These are phyloP conservation scores for Siniperca obscura DNA, from an alignment of 2,797 vertebrate species.

Conservation along the genomic window DNA sequence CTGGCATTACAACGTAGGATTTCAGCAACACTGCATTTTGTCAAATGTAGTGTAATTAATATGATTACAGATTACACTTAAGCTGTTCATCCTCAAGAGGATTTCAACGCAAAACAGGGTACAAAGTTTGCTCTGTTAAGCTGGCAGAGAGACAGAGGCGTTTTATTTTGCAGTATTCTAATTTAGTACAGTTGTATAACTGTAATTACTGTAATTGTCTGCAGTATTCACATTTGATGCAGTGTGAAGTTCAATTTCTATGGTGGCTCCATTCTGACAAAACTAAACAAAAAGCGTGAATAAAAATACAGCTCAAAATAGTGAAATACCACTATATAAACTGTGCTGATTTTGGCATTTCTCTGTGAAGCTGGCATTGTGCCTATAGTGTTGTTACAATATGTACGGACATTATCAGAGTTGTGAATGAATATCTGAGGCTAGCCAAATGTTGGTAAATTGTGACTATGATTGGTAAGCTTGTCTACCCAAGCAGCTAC, in stretches of 20 bases:
- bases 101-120: slow-evolving; percentile 23
- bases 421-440: slow-evolving; percentile 4
- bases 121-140: not conserved
- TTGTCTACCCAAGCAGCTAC: not conserved
- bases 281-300: slow-evolving; percentile 1
- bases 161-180: slow-evolving; percentile 3
- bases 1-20: slow-evolving; percentile 14
- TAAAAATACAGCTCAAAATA: slow-evolving; percentile 1
- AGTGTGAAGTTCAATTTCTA: not conserved
- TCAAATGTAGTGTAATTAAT: slow-evolving; percentile 44
- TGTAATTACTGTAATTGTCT: not conserved
- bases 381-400: slow-evolving; percentile 5
- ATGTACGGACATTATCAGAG: slow-evolving; percentile 1
- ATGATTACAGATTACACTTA: slow-evolving; percentile 36
- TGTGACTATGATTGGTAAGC: slow-evolving; percentile 17
- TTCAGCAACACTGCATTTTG: slow-evolving; percentile 20
- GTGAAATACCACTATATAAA: not conserved
- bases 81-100: slow-evolving; percentile 29
- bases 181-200: slow-evolving; percentile 18
- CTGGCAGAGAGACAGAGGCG: not conserved
- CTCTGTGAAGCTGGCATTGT: not conserved
- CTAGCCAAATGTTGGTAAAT: slow-evolving; percentile 9
- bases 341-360: slow-evolving; percentile 20
- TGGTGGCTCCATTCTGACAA: not conserved
- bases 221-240: slow-evolving; percentile 8